Percentiles rank a stretch among this genome's conserved stretches.
Conservation (phyloP, 53 echinoderm and acorn worm genomes). For the Hippasteria phrygiana region DNA sequence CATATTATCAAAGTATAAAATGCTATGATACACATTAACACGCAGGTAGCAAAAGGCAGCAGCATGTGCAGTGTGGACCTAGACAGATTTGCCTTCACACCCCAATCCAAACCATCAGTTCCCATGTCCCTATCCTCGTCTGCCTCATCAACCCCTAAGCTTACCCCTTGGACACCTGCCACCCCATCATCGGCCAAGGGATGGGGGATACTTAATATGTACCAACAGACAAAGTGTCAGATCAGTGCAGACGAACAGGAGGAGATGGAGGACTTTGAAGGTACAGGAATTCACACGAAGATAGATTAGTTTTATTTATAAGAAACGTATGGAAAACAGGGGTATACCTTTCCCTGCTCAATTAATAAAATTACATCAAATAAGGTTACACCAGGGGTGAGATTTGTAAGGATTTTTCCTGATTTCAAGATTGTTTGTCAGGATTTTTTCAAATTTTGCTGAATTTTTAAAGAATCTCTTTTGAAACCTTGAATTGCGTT, state of each 20-base stretch:
- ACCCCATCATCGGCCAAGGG: constrained; percentile 65
- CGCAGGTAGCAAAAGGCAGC: constrained; percentile 38
- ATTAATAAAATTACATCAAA: no score
- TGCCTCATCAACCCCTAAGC: background rate
- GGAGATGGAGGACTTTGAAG: background rate
- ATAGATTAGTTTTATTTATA: background rate
- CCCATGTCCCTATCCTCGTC: background rate
- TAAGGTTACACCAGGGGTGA: no score
- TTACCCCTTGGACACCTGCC: background rate
- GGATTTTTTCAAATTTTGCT: no score
- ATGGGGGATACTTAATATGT: constrained; percentile 83
- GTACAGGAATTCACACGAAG: background rate
- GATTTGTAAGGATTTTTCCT: no score
- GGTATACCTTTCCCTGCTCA: no score
- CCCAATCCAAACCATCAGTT: constrained; percentile 4
- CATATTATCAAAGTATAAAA: no score
- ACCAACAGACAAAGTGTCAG: constrained; percentile 62
- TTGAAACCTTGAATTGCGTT: no score
- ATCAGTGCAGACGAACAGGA: background rate
- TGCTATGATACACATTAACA: background rate
- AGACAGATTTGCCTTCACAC: constrained; percentile 65
- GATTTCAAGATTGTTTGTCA: no score
- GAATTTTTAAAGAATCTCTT: no score
- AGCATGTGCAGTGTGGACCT: constrained; percentile 31
- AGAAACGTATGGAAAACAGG: background rate